These are phyloP conservation scores for Chironomus riparius DNA, from an alignment of 2,888 invertebrate genomes.

Conservation along the genomic window DNA sequence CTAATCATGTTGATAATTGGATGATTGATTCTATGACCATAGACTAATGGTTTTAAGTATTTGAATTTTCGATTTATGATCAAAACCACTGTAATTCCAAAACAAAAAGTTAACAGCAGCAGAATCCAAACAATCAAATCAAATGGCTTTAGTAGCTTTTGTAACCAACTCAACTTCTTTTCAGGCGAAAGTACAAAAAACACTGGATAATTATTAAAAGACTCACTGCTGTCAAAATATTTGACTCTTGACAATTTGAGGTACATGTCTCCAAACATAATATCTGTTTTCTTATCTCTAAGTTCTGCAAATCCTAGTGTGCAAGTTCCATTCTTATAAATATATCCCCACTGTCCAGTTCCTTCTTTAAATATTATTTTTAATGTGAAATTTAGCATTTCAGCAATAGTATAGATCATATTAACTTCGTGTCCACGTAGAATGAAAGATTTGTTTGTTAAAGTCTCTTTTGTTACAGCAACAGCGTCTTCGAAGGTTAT, in stretches of 20 bases:
- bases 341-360: neutral
- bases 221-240: neutral
- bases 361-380: neutral
- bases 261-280: neutral
- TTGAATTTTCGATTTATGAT: neutral
- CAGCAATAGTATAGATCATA: neutral
- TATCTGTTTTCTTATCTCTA: neutral
- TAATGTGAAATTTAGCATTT: neutral
- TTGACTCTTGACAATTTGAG: neutral
- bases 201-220: neutral
- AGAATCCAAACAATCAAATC: neutral
- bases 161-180: neutral
- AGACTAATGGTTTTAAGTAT: neutral
- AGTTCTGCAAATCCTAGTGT: neutral
- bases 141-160: conserved; percentile 5
- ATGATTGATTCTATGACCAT: neutral
- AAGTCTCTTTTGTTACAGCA: neutral
- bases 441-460: neutral
- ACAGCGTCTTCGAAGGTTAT: neutral
- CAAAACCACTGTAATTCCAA: neutral
- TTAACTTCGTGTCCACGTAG: neutral
- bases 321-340: neutral
- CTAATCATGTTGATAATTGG: neutral
- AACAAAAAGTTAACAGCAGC: neutral
- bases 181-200: neutral